Evolutionary conservation across 2,888 invertebrate species (phyloP), one percentile per base, ranked within the genome.

Genomic region (Ichneumon xanthorius): DNA sequence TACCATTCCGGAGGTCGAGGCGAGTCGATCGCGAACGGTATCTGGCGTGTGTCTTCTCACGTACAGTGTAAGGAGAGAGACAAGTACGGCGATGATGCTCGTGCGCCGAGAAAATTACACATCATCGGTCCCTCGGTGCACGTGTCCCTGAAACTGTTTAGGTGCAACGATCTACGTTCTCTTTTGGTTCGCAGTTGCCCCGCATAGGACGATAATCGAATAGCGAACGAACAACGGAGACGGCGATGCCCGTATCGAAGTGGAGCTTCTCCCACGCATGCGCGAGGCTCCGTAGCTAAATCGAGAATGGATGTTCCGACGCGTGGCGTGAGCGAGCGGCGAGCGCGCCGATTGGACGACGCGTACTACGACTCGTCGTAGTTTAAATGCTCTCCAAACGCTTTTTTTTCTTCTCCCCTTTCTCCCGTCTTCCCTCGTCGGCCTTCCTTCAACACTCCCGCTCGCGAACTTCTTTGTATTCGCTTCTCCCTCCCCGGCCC

Each of bases 271-370:
- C 72, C 80, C 80, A 73, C 84, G 76, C 70, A 45, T 30, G 72
- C 26, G 40, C 67, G 79, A 71, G 37, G 14, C 50, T 14, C 48
- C 48, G 50, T 50, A 68, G 78, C 86, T 86, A 85, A 83, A 87
- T 86, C 76, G 80, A 83, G 85, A 87, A 83, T 86, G 65, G 80
- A 84, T 84, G 80, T 75, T 68, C 71, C 37, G 73, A 72, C 55
- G 77, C 58, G 86, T 87, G 84, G 87, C 86, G 83, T 87, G 87
- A 87, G 82, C 58, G 50, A 67, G 70, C 75, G 14, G 58, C 75
- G 72, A 65, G 76, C 73, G 26, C 79, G 33, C 37, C 22, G 82
- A 86, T 87, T 86, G 87, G 87, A 81, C 80, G 80, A 55, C 76
- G 72, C 58, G 68, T 76, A 68, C 82, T 80, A 63, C 71, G 85